Evolutionary conservation across 2,113 vertebrate species (phyloP), one percentile per base, ranked within the genome.

Genomic region (Apodemus sylvaticus): DNA sequence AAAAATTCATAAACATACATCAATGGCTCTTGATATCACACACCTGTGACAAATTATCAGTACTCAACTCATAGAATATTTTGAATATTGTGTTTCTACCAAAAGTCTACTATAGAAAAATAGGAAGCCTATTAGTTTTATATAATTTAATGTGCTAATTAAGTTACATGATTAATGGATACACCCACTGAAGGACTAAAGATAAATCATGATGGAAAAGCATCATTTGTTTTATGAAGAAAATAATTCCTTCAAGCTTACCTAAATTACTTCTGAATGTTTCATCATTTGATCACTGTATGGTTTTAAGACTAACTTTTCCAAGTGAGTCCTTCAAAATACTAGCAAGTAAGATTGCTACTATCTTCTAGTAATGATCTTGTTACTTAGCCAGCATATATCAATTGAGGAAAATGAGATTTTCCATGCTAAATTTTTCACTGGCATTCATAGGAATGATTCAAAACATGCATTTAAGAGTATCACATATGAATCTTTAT

Each of bases 131-230:
- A 34, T 73, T 71, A 85, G 9, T 82, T 92, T 83, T 55, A 51
- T 89, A 53, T 82, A 71, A 95, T 53, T 93, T 64, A 62, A 74
- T 26, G 42, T 83, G 24, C 42, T 45, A 42, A 90, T 55, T 94
- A 87, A 51, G 70, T 76, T 24, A 42, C 3, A 82, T 92, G 7
- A 86, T 55, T 82, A 89, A 92, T 76, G 51, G 39, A 62, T 36
- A 78, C 1, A 77, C 3, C 36, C 51, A 19, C 55, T 26, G 5
- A 76, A 68, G 48, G 6, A 82, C 3, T 66, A 4, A 90, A 87
- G 45, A 78, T 48, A 86, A 64, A 79, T 8, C 73, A 71, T 29
- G 34, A 70, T 82, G 86, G 39, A 78, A 79, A 12, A 94, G 64
- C 76, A 60, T n/a, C 16, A n/a, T 24, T 39, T 90, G 19, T 16